phyloP scores from a whole-genome alignment of 1,140 invertebrate genomes.

The Nebria ingens region DNA sequence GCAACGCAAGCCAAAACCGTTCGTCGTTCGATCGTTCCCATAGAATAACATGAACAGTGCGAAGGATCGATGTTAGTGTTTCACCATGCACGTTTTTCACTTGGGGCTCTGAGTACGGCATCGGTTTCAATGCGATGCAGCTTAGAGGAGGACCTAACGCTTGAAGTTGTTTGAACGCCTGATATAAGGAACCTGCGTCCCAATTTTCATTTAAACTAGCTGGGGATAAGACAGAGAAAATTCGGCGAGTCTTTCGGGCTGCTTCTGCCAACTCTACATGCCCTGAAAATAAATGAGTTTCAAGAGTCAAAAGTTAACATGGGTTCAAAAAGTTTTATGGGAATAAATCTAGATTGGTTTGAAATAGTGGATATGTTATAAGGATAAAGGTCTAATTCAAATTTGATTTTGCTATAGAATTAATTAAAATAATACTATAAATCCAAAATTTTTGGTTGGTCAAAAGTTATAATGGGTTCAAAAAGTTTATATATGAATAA shows the following conservation, averaged over 20 bases:
- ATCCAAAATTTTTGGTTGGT: too few relatives aligned
- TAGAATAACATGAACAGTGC: slow-evolving; percentile 16
- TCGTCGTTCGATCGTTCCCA: slow-evolving; percentile 24
- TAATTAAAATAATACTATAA: too few relatives aligned
- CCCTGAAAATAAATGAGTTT: slow-evolving; percentile 21
- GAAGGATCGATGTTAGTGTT: slow-evolving; percentile 21
- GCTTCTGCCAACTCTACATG: slow-evolving; percentile 20
- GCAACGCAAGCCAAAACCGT: slow-evolving; percentile 26
- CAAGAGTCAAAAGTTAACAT: too few relatives aligned
- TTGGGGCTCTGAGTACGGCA: slow-evolving; percentile 24
- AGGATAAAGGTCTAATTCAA: too few relatives aligned
- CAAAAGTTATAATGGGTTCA: too few relatives aligned
- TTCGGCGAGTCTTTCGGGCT: slow-evolving; percentile 21
- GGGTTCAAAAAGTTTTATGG: too few relatives aligned
- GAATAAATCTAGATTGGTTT: too few relatives aligned
- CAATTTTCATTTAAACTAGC: slow-evolving; percentile 25
- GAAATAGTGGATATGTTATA: too few relatives aligned
- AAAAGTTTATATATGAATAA: too few relatives aligned
- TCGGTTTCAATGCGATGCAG: slow-evolving; percentile 26
- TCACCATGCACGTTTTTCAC: slow-evolving; percentile 28
- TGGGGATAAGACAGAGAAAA: slow-evolving; percentile 27
- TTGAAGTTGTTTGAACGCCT: slow-evolving; percentile 28
- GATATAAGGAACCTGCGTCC: slow-evolving; percentile 22
- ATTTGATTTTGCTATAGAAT: too few relatives aligned
- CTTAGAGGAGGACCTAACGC: slow-evolving; percentile 21